Evolutionary conservation across 2,113 vertebrate genomes (phyloP), one percentile per base, ranked within the genome.

Genomic region (Apodemus speciosus): DNA sequence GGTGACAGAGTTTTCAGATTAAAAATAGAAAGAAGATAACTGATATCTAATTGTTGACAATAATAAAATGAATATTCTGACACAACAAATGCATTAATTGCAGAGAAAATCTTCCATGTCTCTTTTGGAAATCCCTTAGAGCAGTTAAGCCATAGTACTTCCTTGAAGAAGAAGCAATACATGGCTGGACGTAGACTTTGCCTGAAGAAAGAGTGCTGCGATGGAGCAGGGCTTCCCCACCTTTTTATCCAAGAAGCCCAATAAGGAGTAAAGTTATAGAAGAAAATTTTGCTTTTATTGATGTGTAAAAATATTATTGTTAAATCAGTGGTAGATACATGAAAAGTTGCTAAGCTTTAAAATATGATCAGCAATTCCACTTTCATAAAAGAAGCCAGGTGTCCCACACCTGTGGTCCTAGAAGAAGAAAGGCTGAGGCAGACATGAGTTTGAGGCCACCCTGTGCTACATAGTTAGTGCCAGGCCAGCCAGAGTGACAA

Each of bases 21-120:
- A 76, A 88, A 87, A 81, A 60, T 3, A 88, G n/a, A 58, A 86
- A 14, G 20, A 76, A 91, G 84, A 87, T 92, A 93, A 89, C 72
- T 73, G 58, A 94, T 92, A 87, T n/a, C 15, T 84, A 6, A 4
- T 20, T 80, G 32, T 46, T 85, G 18, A 90, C 90, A 69, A 66
- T 88, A 94, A 71, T 46, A 58, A 58, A 40, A 72, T 68, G 32
- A 90, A 46, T 85, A 69, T 85, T 94, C 89, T 95, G 58, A 77
- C n/a, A 81, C 38, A 25, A 32, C 69, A 92, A 92, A 86, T 79
- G 49, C 38, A 20, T 87, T 93, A 89, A 51, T 20, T 56, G 27
- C 9, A 94, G 25, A 85, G 4, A 62, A 76, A 58, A 66, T 69
- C 62, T 62, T 66, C 38, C 6, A 93, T 53, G 73, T 85, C 73